Percentiles rank a stretch among this genome's conserved stretches.
Conservation (phyloP, 2,888 invertebrate species). For the Pollenia labialis region DNA sequence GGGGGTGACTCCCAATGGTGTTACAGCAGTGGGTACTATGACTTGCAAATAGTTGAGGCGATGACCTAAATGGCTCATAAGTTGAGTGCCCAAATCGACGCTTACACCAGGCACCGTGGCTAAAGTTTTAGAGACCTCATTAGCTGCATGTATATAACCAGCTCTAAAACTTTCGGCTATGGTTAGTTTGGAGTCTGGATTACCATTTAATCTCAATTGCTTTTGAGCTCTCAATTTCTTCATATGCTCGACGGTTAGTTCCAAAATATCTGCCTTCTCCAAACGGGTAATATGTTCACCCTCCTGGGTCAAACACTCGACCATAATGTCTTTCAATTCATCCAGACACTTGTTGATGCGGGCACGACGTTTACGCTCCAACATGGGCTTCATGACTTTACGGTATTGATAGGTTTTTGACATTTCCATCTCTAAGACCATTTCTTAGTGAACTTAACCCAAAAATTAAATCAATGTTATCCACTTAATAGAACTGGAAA, state of each 20-base stretch:
- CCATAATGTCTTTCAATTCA: slow-evolving; percentile 95
- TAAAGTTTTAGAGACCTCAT: slow-evolving; percentile 93
- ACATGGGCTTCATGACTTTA: slow-evolving; percentile 97
- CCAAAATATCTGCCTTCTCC: slow-evolving; percentile 95
- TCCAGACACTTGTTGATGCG: slow-evolving; percentile 96
- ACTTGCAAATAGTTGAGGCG: slow-evolving; percentile 87
- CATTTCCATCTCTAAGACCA: slow-evolving; percentile 85
- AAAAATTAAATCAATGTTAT: slow-evolving; percentile 36
- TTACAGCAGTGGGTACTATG: slow-evolving; percentile 81
- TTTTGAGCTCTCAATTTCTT: slow-evolving; percentile 92
- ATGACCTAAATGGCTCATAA: slow-evolving; percentile 96
- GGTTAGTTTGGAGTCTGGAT: slow-evolving; percentile 80
- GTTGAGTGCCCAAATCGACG: slow-evolving; percentile 92
- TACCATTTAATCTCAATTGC: slow-evolving; percentile 85
- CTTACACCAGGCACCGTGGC: slow-evolving; percentile 95
- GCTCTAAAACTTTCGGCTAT: slow-evolving; percentile 92
- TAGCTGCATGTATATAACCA: slow-evolving; percentile 95
- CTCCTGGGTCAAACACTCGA: slow-evolving; percentile 88
- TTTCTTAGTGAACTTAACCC: slow-evolving; percentile 68
- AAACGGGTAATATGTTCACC: slow-evolving; percentile 95
- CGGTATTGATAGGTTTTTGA: slow-evolving; percentile 96
- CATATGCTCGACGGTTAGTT: slow-evolving; percentile 93
- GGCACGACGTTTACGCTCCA: slow-evolving; percentile 94
- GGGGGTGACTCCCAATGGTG: slow-evolving; percentile 63
- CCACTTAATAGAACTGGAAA: slow-evolving; percentile 7